Base-by-base conservation (phyloP, 2,888 invertebrate genomes). In the Drosophila nr. perissopoda region DNA sequence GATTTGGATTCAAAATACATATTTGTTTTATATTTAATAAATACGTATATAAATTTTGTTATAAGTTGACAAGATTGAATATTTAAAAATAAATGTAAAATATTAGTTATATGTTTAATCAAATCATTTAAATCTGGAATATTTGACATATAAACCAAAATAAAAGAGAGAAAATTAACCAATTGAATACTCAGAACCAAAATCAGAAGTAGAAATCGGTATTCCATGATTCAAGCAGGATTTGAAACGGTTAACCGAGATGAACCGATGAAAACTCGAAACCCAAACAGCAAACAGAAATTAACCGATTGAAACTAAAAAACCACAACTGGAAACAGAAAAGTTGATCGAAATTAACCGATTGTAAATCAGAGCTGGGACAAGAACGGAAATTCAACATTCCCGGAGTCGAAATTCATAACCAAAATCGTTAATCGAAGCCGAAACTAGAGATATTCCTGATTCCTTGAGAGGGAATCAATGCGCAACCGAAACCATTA, bases 351-450 rank as follows among this genome's bases (percentile, higher is more conserved):
- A 7, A 13, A 21, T 7, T 2, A 16, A 7, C 4, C 4, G 21
- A 46, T 46, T 21, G 16, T 8, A 38, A 3, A 2, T 38, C 0
- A 16, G 1, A 4, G 0, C 2, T 8, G 0, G 4, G 18, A 18
- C 18, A 8, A 4, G 0, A 36, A 38, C 4, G 38, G 18, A 38
- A 18, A 8, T 38, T 38, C 3, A 8, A 38, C 8, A 18, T 38
- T 18, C 3, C 8, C 18, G 18, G 18, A 38, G 1, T 18, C 34
- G 31, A 10, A 33, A 16, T 4, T 25, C 7, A 7, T 7, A 13
- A 1, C 21, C 7, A 7, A 21, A 21, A 46, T 11, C 7, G n/a
- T n/a, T n/a, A 0, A n/a, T 40, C n/a, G 1, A 21, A 11, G 2
- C 0, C 13, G 36, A 36, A 0, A 0, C 11, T n/a, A 10, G 4